Base-by-base conservation (phyloP, 2,888 invertebrate genomes). In the Ectemnius continuus region DNA sequence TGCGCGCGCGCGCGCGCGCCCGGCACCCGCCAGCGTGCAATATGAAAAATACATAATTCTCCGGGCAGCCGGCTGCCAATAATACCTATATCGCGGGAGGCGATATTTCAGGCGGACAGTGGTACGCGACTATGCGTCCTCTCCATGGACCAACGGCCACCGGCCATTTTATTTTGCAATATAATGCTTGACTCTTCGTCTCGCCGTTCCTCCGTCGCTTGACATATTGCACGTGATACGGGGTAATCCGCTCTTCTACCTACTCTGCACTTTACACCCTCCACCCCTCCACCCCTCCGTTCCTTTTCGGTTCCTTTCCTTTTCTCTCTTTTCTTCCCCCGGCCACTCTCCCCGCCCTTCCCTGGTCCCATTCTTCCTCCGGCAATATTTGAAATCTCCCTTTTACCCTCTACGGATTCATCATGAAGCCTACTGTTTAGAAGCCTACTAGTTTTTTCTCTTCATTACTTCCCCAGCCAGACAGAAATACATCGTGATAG, bases 211-310 rank as follows among this genome's bases (percentile, higher is more conserved):
- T 67, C 63, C 72, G 36, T 6, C 26, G 67, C 64, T 70, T 79
- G 84, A 83, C 84, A 84, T 83, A 83, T 83, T 84, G 84, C 79
- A 73, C 82, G 79, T 72, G 82, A 83, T 83, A 83, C 70, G 74
- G 82, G 75, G 76, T 79, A 79, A 83, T 83, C 76, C 84, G 84
- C 81, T 81, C 81, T 74, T 72, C 81, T 73, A 28, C 45, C 70
- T 67, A 18, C 58, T 69, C 68, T 74, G 61, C 73, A 77, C 75
- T 79, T 78, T 79, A 70, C 81, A 73, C 67, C 71, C 62, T 4
- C 36, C 36, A 20, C 20, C 20, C 20, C 20, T 2, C 62, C 8
- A 2, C 4, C 36, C 3, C 5, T 11, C 8, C 36, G 1, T 8
- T 36, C 1, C 36, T 11, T 0, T 8, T 6, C 36, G 6, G 0